phyloP scores from a whole-genome alignment of 2,888 invertebrate genomes.

The Eupithecia abbreviata region DNA sequence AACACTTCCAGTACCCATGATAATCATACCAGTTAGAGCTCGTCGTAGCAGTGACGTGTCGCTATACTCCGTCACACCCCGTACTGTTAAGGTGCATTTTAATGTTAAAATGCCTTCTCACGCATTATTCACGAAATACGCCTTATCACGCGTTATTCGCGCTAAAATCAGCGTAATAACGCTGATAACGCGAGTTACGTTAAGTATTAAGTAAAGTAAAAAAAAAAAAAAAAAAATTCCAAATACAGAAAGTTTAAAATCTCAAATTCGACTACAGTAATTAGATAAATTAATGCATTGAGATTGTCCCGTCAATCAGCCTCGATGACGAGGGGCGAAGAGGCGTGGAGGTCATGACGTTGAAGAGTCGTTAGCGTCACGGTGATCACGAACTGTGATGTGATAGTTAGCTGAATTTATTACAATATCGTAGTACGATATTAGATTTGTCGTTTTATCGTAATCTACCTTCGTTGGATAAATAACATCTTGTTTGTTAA shows the following conservation, averaged over 20 bases:
- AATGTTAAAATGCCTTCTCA: no score
- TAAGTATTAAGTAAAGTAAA: no score
- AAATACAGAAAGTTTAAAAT: background rate
- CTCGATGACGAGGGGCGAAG: conserved; percentile 43
- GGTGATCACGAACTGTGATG: conserved; percentile 16
- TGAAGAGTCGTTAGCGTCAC: conserved; percentile 73
- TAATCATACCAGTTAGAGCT: background rate
- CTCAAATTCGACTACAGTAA: conserved; percentile 26
- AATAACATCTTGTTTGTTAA: background rate
- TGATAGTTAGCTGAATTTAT: conserved; percentile 6
- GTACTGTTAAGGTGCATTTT: no score
- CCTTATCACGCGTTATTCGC: no score
- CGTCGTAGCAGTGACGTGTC: background rate
- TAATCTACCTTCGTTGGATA: background rate
- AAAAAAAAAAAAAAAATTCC: no score
- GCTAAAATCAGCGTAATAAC: no score
- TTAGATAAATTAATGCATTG: conserved; percentile 54
- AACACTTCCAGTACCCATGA: background rate
- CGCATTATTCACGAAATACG: no score
- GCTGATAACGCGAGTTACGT: no score
- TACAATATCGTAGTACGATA: background rate
- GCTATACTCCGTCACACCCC: background rate
- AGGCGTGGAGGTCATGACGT: conserved; percentile 61
- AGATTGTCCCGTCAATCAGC: conserved; percentile 50
- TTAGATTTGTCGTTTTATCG: background rate